Percentiles rank a stretch among this genome's conserved stretches.
Conservation (phyloP, 2,113 vertebrate species). For the Dendrocopos noguchii region DNA sequence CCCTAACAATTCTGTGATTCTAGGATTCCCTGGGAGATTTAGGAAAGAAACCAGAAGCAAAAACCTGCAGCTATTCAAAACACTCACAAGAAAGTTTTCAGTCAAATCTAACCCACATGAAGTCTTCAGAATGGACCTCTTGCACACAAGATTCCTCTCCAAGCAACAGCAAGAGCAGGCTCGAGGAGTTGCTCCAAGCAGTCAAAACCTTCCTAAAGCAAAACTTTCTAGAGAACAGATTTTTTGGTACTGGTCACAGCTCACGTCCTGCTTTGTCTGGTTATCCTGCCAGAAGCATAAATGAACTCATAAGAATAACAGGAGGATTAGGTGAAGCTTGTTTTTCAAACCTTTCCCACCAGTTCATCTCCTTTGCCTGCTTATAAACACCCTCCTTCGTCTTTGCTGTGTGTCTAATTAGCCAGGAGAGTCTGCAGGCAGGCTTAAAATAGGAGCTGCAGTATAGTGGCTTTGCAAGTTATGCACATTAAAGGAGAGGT, state of each 20-base stretch:
- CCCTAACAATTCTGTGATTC: no score
- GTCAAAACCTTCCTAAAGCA: constrained; percentile 20
- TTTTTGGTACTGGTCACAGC: constrained; percentile 16
- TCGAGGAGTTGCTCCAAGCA: neutral
- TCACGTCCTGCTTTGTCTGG: constrained; percentile 45
- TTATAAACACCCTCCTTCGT: constrained; percentile 53
- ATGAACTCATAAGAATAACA: constrained; percentile 64
- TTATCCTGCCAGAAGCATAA: constrained; percentile 55
- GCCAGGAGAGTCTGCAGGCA: constrained; percentile 36
- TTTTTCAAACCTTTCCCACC: constrained; percentile 57
- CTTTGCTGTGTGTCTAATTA: constrained; percentile 32
- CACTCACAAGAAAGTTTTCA: neutral
- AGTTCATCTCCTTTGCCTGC: constrained; percentile 48
- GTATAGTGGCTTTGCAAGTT: constrained; percentile 33
- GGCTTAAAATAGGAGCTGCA: constrained; percentile 50
- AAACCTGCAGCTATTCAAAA: neutral
- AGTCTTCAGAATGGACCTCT: neutral
- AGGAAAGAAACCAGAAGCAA: neutral
- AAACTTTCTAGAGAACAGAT: neutral
- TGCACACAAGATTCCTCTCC: accelerated
- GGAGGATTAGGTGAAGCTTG: constrained; percentile 48
- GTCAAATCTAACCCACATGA: neutral
- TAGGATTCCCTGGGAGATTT: neutral
- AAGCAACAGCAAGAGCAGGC: neutral
- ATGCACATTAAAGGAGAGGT: constrained; percentile 31